A percentile compares a stretch with the other conserved stretches of the same genome.
These are phyloP conservation scores for Ips typographus DNA, from an alignment of 1,140 invertebrate species.

Conservation along the genomic window DNA sequence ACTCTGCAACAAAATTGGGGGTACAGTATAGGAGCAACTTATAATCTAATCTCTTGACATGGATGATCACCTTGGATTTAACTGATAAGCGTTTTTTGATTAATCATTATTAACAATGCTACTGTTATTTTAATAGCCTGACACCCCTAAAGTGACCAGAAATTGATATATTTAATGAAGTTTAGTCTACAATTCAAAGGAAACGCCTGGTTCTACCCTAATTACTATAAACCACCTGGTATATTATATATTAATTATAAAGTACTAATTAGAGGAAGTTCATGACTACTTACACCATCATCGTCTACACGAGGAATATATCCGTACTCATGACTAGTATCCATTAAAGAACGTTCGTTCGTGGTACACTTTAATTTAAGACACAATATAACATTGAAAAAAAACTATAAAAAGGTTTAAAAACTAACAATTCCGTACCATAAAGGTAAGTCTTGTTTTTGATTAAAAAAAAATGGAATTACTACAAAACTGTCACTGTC, in stretches of 20 bases:
- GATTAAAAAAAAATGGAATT: conserved; percentile 3
- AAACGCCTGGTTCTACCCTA: too few relatives aligned
- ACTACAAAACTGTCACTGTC: not conserved
- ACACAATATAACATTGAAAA: conserved; percentile 21
- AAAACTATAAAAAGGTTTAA: conserved; percentile 2
- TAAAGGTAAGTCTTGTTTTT: conserved; percentile 13
- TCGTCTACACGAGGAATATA: conserved; percentile 46
- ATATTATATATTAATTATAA: too few relatives aligned
- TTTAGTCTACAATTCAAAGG: too few relatives aligned
- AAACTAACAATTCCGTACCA: conserved; percentile 7
- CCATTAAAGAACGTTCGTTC: conserved; percentile 39
- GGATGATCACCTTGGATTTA: conserved; percentile 5
- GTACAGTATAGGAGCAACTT: not conserved
- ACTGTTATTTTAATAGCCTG: not conserved
- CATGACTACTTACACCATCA: conserved; percentile 47
- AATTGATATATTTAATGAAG: too few relatives aligned
- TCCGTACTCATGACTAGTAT: conserved; percentile 48
- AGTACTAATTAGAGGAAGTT: too few relatives aligned
- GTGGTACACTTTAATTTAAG: conserved; percentile 28
- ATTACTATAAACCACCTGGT: too few relatives aligned
- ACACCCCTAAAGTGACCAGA: not conserved
- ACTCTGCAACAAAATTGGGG: conserved; percentile 56
- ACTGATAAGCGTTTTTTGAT: not conserved
- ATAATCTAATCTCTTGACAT: conserved; percentile 1
- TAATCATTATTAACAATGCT: not conserved